Conservation (phyloP, 2,797 vertebrate species). For the Falco novaeseelandiae region DNA sequence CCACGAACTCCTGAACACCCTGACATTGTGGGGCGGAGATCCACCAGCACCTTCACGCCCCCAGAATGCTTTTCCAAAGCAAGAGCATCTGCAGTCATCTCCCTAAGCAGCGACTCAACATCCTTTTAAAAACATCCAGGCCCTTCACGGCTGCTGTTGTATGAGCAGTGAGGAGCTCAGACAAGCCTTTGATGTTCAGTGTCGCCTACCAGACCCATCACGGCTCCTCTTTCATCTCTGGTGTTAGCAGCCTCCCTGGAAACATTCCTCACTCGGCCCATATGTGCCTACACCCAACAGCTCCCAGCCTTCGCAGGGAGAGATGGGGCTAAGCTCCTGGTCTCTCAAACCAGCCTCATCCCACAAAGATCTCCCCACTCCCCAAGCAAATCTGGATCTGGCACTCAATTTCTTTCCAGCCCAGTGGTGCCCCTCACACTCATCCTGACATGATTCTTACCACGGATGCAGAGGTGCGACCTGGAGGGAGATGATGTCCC, state of each 20-base stretch:
- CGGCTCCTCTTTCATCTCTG: background rate
- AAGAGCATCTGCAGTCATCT: background rate
- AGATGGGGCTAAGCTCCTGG: background rate
- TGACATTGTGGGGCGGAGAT: accelerated
- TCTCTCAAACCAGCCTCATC: background rate
- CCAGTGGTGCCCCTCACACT: background rate
- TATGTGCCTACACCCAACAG: background rate
- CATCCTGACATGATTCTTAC: conserved; percentile 73
- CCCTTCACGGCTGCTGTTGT: background rate
- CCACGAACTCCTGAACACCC: background rate
- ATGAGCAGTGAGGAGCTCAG: background rate
- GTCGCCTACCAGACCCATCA: background rate
- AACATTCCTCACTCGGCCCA: accelerated
- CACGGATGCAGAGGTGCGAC: conserved; percentile 97
- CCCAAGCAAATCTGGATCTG: background rate
- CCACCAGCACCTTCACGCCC: background rate
- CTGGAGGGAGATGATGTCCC: conserved; percentile 98
- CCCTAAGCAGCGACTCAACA: background rate
- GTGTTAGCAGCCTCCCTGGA: background rate
- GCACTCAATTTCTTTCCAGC: background rate
- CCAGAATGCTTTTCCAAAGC: background rate
- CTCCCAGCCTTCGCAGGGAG: background rate
- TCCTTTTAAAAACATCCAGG: background rate
- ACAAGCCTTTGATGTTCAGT: background rate
- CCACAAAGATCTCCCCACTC: accelerated